A percentile compares a stretch with the other conserved stretches of the same genome.
These are phyloP conservation scores for Hypomesus transpacificus DNA, from an alignment of 2,113 vertebrate species.

Conservation along the genomic window DNA sequence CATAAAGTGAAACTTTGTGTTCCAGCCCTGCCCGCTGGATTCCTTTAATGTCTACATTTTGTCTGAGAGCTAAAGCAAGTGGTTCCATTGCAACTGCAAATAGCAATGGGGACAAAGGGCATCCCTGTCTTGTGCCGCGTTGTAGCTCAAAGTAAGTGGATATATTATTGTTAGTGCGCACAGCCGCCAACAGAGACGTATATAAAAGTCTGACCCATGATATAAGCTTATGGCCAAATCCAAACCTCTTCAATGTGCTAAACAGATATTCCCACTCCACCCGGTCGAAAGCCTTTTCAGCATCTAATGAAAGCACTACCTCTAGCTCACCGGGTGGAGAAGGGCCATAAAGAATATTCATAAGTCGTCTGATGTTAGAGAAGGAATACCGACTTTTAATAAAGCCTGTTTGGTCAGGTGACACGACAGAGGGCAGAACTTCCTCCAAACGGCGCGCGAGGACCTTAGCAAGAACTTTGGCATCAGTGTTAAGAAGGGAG, in stretches of 20 bases:
- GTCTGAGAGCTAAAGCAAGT: slow-evolving; percentile 7
- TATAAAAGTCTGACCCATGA: slow-evolving; percentile 6
- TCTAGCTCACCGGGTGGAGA: not conserved
- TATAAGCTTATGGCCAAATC: not conserved
- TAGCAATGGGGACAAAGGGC: not conserved
- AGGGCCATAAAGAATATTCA: not conserved
- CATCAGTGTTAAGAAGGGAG: slow-evolving; percentile 21
- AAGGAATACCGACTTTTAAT: not conserved
- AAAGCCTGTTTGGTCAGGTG: slow-evolving; percentile 16
- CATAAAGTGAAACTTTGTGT: slow-evolving; percentile 4
- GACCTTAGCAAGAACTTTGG: slow-evolving; percentile 15
- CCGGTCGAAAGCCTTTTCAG: slow-evolving; percentile 20
- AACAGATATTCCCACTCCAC: slow-evolving; percentile 20
- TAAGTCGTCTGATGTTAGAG: not conserved
- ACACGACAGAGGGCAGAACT: not conserved
- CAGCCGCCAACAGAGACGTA: not conserved
- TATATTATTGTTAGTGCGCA: slow-evolving; percentile 11
- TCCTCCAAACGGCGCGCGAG: not conserved
- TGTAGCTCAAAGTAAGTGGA: slow-evolving; percentile 3
- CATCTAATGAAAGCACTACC: slow-evolving; percentile 7
- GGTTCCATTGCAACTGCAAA: slow-evolving; percentile 9
- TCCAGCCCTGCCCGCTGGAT: slow-evolving; percentile 11
- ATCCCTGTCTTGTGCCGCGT: not conserved
- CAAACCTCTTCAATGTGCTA: slow-evolving; percentile 8
- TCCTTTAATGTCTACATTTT: slow-evolving; percentile 11